Evolutionary conservation across 1,140 invertebrate species (phyloP), one percentile per base, ranked within the genome.

Genomic region (Pararge aegeria): DNA sequence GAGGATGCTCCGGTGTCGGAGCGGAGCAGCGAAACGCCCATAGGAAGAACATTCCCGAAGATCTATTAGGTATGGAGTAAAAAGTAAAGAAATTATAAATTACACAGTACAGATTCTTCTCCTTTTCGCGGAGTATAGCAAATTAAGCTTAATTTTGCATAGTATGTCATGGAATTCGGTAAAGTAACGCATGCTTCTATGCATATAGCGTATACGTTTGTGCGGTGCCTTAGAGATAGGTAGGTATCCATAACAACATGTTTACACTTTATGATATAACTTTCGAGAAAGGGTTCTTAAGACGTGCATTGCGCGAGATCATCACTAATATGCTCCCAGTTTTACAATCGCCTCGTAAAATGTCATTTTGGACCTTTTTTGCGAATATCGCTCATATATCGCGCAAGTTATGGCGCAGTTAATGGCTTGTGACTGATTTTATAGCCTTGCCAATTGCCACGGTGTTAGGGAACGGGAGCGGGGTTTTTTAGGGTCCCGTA

Each of bases 341-440:
- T 87, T 85, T 85, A 87, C 83, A 84, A 80, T 87, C 79, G 70
- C 51, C 21, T 70, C 70, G 72, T 84, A 83, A 87, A 87, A 80
- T 21, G 66, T 74, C 63, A 73, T 83, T 79, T 80, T 74, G 61
- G 61, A 60, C 73, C 58, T 70, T 76, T 77, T 83, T 75, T 57
- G 64, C 67, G 68, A 73, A 86, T 80, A 84, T 80, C 51, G 76
- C 54, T 71, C 73, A 70, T 88, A 88, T 88, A 86, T 81, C 63
- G 78, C 49, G 48, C 49, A 84, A 60, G 73, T 85, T 87, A 87
- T 83, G 70, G 76, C 79, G 48, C 19, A 42, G 67, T 88, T 88
- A 83, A 86, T 70, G 72, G 65, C 78, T 79, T 81, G 78, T 81
- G 83, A 86, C 83, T 80, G 77, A 88, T 85, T 88, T 88, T 86